Conservation (phyloP, 2,888 invertebrate genomes). For the Lepidochitona cinerea region DNA sequence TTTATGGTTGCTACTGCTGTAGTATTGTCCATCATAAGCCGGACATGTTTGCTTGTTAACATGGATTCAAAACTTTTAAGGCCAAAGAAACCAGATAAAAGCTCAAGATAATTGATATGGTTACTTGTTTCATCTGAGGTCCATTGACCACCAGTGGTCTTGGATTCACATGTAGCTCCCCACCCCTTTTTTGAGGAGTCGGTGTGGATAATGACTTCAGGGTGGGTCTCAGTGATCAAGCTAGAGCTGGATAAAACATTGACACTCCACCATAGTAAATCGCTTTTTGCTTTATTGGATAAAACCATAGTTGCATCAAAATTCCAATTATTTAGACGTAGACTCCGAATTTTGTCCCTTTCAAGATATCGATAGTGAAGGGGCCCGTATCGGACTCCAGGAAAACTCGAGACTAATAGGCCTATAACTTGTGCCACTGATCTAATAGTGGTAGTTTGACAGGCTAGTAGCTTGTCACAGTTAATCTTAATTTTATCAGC, state of each 20-base stretch:
- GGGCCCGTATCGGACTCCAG: slow-evolving; percentile 6
- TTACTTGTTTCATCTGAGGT: neutral
- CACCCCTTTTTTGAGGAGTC: slow-evolving; percentile 4
- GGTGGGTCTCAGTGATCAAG: neutral
- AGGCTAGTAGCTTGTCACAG: neutral
- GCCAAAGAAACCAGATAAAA: no score
- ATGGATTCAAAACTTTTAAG: no score
- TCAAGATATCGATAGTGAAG: slow-evolving; percentile 11
- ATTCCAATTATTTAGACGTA: neutral
- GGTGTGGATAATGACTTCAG: slow-evolving; percentile 1
- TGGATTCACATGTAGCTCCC: neutral
- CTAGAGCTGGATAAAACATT: neutral
- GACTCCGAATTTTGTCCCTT: neutral
- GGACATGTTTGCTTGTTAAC: no score
- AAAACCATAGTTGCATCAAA: slow-evolving; percentile 4
- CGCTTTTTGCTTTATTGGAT: neutral
- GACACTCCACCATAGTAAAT: slow-evolving; percentile 12
- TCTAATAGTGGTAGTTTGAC: neutral
- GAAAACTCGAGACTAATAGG: slow-evolving; percentile 7
- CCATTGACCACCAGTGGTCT: neutral
- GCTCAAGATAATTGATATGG: no score
- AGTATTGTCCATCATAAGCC: no score
- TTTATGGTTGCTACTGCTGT: no score
- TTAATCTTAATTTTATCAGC: no score
- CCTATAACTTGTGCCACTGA: slow-evolving; percentile 3